Evolutionary conservation across 2,797 vertebrate species (phyloP), one percentile per base, ranked within the genome.

Genomic region (Delichon dasypus): DNA sequence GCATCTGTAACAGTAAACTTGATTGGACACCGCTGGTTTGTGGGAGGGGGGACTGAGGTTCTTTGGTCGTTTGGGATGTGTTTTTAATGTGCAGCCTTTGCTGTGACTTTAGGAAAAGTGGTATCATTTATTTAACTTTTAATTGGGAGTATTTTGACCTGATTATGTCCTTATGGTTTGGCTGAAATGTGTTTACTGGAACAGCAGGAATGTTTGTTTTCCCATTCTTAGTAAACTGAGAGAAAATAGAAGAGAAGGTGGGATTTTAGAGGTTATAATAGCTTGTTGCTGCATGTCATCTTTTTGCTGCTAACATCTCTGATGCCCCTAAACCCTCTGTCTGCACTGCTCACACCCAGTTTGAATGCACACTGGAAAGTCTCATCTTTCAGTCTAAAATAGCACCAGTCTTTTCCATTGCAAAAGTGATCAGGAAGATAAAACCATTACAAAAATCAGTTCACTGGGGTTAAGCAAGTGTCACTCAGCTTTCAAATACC

Each of bases 371-470:
- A 60, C 4, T 45, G 21, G 30, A 67, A 84, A 71, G 65, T 89
- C 32, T 94, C 50, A n/a, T 70, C 42, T 80, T 77, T 89, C 68
- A 50, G 40, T 50, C 67, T 45, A 62, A 95, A 94, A 65, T 15
- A 87, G 7, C 36, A 54, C 48, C 34, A n/a, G 7, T 19, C 38
- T 79, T 85, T 88, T 85, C 55, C 42, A 42, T 72, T 65, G 61
- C 2, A 3, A 87, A 92, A 66, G 38, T 0, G 0, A 65, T 77
- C 38, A 64, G 53, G 30, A 74, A 80, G 57, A 79, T 54, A 62
- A 77, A 85, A 27, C 10, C 7, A 21, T 40, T 7, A 40, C 10
- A 88, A 64, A 88, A 75, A 66, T 44, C 60, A 45, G 55, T 61
- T 87, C 45, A 40, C 45, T 36, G n/a, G 42, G 53, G 75, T 68